Conservation (phyloP, 2,797 vertebrate species). For the Columba guinea region DNA sequence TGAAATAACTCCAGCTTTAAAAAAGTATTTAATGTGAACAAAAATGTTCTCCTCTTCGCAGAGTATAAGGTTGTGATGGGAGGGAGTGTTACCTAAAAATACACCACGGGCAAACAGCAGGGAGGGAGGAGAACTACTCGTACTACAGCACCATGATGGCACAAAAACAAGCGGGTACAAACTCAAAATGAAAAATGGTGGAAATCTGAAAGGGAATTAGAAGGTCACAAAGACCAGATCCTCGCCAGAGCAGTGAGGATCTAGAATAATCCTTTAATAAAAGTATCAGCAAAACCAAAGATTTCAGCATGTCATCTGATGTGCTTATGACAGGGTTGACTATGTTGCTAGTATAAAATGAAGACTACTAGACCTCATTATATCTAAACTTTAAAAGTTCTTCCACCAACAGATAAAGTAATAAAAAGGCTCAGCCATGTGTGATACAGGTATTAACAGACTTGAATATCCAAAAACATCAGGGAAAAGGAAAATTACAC, state of each 20-base stretch:
- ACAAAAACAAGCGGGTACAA: background rate
- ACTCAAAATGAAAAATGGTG: background rate
- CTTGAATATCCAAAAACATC: background rate
- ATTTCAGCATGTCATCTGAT: background rate
- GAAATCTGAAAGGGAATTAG: background rate
- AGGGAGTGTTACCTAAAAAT: background rate
- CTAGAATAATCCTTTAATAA: background rate
- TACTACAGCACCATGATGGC: background rate
- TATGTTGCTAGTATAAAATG: background rate
- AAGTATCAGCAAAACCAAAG: background rate
- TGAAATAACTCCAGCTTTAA: background rate
- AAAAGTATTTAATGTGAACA: background rate
- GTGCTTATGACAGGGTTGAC: background rate
- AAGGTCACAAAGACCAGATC: background rate
- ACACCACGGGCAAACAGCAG: background rate
- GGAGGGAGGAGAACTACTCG: background rate
- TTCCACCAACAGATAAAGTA: background rate
- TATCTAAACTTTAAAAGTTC: background rate
- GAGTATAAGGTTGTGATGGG: background rate
- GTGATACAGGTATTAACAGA: background rate
- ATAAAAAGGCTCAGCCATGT: background rate
- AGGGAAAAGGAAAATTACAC: background rate
- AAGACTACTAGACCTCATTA: background rate
- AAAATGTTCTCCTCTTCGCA: background rate
- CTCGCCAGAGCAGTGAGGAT: background rate